Base-by-base conservation (phyloP, 2,888 invertebrate genomes). In the Leuctra nigra region DNA sequence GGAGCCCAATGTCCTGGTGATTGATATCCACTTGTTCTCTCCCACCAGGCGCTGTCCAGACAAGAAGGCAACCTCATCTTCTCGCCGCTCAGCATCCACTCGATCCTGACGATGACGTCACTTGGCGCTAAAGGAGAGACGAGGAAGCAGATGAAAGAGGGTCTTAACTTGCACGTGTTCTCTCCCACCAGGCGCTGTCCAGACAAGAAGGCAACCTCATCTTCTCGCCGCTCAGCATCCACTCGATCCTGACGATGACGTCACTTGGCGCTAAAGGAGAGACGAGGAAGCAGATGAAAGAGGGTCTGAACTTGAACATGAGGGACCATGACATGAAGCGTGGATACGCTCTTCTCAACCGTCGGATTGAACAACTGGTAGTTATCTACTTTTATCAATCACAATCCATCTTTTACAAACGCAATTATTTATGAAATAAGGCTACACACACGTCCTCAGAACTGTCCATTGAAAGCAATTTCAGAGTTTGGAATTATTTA, bases 201-300 rank as follows among this genome's bases (percentile, higher is more conserved):
- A 47, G 64, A 24, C 57, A 64, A 33, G 46, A 64, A 20, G 68
- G 67, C 53, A 74, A 73, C 63, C 63, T 73, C 1, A 68, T 74
- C 59, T 71, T 72, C 61, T 74, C 73, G 0, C 73, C 74, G 1
- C 66, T 73, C 13, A 73, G 73, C 60, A 68, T 69, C 11, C 73
- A 74, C 62, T 68, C 71, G 3, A 68, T 72, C 6, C 64, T 74
- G 4, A 65, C 72, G 1, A 64, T 74, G 65, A 68, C 69, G 2
- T 68, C 69, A 29, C 70, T 71, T 59, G 74, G 73, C 0, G 67
- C 73, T 6, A 65, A 55, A 18, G 72, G 69, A 1, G 48, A 63
- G 16, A 73, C 73, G 2, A 64, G 66, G 4, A 59, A 66, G 20
- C 66, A 66, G 29, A 67, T 73, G 55, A 63, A 64, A 9, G 63